These are phyloP conservation scores for Philereme vetulata DNA, from an alignment of 2,888 invertebrate species.

Conservation along the genomic window DNA sequence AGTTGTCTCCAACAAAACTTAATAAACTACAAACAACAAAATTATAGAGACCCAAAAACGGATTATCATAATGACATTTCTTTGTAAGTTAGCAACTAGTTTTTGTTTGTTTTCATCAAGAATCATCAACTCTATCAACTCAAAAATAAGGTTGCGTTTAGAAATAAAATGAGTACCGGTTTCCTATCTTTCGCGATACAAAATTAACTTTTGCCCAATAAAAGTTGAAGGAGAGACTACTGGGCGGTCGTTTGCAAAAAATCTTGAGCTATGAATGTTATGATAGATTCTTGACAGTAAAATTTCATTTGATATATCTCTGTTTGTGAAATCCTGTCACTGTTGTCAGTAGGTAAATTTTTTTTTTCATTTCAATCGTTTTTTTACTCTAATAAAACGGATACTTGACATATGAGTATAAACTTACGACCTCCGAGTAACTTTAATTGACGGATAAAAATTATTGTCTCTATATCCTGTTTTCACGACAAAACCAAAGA, in stretches of 20 bases:
- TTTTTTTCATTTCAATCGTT: not conserved
- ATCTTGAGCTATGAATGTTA: conserved; percentile 36
- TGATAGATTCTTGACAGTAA: conserved; percentile 45
- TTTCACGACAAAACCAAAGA: no score
- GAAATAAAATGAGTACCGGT: conserved; percentile 27
- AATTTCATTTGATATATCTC: conserved; percentile 30
- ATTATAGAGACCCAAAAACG: conserved; percentile 54
- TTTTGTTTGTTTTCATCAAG: conserved; percentile 20
- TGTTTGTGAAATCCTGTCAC: conserved; percentile 2
- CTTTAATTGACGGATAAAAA: no score
- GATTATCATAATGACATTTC: conserved; percentile 73
- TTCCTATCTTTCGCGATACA: conserved; percentile 20
- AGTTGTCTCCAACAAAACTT: conserved; percentile 23
- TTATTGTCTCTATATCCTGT: no score
- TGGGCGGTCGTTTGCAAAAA: conserved; percentile 66
- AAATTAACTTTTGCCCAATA: conserved; percentile 72
- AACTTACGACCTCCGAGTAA: no score
- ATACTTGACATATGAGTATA: no score
- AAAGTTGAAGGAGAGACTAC: conserved; percentile 67
- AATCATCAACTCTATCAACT: conserved; percentile 14
- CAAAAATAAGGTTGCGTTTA: conserved; percentile 25
- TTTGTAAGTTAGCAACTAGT: conserved; percentile 50
- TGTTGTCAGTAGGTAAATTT: not conserved
- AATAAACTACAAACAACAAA: conserved; percentile 55
- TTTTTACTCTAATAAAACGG: conserved; percentile 2